Conservation (phyloP, 2,797 vertebrate species). For the Pithecia hirsuta region DNA sequence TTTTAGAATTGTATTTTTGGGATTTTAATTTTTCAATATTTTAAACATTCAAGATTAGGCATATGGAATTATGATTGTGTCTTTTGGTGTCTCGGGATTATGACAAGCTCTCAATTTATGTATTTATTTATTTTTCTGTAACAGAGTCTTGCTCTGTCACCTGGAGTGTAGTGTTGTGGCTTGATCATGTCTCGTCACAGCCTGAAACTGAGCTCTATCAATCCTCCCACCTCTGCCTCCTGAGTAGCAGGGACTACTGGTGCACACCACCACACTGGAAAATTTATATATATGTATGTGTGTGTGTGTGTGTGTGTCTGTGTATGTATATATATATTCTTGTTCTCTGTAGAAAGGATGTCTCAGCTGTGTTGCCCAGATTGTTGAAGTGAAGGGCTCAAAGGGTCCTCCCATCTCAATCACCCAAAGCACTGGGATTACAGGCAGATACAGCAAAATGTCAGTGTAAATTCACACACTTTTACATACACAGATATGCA, state of each 20-base stretch:
- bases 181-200: neutral
- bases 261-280: no score
- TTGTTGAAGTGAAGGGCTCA: no score
- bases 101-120: neutral
- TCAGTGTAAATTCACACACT: neutral
- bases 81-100: neutral
- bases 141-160: neutral
- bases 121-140: neutral
- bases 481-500: neutral
- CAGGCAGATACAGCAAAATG: slow-evolving; percentile 43
- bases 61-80: no score
- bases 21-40: neutral
- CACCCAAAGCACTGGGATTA: neutral
- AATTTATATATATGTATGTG: no score
- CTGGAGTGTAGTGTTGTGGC: neutral
- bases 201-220: neutral
- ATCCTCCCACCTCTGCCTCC: no score
- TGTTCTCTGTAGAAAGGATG: no score
- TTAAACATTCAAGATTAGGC: neutral
- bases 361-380: no score
- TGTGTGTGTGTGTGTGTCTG: rapidly evolving
- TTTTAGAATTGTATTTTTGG: neutral
- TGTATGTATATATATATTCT: no score
- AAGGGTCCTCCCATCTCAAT: no score
- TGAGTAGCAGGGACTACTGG: no score